phyloP scores from a whole-genome alignment of 2,888 invertebrate species.

The Drosophila cyrtoloma region DNA sequence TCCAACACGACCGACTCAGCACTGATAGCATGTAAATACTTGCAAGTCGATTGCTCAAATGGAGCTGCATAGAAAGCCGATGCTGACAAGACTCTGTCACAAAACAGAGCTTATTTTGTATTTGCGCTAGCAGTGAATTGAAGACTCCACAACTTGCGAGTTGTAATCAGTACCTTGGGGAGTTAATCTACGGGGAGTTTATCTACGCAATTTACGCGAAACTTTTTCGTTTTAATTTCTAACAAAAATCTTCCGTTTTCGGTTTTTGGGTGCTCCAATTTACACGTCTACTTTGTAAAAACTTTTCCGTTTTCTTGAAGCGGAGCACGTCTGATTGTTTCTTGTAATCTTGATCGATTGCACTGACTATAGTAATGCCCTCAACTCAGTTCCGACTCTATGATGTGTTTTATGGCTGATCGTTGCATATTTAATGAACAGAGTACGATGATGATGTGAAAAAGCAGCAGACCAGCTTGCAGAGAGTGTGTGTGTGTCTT shows the following conservation, averaged over 20 bases:
- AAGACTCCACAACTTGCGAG: no score
- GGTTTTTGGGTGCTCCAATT: neutral
- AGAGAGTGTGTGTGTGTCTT: neutral
- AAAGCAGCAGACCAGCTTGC: neutral
- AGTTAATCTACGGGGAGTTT: no score
- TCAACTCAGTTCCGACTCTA: neutral
- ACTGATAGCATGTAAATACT: no score
- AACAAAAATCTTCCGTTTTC: neutral
- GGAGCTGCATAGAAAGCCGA: no score
- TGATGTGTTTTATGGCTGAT: neutral
- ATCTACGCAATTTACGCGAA: neutral
- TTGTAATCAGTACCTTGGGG: neutral
- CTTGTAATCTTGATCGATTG: no score
- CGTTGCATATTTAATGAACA: neutral
- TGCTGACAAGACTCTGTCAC: neutral
- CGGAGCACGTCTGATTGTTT: no score
- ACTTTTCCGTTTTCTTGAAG: neutral
- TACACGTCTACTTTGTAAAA: neutral
- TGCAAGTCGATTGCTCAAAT: no score
- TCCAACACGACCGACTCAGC: neutral
- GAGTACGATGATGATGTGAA: neutral
- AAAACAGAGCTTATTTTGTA: no score
- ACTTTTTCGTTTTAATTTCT: neutral
- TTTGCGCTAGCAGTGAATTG: no score
- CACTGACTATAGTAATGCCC: neutral